phyloP scores from a whole-genome alignment of 37 sponge, comb jelly and placozoan genomes.

The Theonella swinhoei region DNA sequence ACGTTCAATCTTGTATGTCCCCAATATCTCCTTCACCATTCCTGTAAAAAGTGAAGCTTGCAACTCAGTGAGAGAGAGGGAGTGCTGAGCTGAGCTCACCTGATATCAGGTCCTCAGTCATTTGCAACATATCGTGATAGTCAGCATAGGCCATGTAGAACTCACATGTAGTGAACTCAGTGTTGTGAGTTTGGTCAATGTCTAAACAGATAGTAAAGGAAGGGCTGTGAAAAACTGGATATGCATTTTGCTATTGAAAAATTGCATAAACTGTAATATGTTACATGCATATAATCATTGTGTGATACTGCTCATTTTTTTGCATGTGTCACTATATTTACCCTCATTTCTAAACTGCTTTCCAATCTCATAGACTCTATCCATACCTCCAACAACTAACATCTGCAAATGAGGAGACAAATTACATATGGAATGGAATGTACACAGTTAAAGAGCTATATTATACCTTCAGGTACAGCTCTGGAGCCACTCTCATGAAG shows the following conservation, averaged over 20 bases:
- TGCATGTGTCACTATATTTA: too few relatives aligned
- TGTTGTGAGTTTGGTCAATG: conserved; percentile 99
- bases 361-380: conserved; percentile 98
- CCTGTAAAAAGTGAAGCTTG: neutral
- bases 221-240: too few relatives aligned
- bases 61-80: neutral
- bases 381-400: conserved; percentile 97
- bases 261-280: too few relatives aligned
- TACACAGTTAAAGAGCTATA: too few relatives aligned
- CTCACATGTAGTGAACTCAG: conserved; percentile 99
- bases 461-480: conserved; percentile 93
- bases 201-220: conserved; percentile 20
- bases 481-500: conserved; percentile 98
- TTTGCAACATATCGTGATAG: conserved; percentile 95
- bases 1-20: neutral
- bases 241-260: too few relatives aligned
- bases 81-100: conserved; percentile 45
- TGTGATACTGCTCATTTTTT: too few relatives aligned
- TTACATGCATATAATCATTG: too few relatives aligned
- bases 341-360: conserved; percentile 99
- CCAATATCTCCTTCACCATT: neutral
- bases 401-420: conserved; percentile 53
- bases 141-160: conserved; percentile 99
- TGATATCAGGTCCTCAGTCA: conserved; percentile 94
- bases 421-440: neutral